phyloP scores from a whole-genome alignment of 2,797 vertebrate genomes.

The Hapalemur alaotrensis region DNA sequence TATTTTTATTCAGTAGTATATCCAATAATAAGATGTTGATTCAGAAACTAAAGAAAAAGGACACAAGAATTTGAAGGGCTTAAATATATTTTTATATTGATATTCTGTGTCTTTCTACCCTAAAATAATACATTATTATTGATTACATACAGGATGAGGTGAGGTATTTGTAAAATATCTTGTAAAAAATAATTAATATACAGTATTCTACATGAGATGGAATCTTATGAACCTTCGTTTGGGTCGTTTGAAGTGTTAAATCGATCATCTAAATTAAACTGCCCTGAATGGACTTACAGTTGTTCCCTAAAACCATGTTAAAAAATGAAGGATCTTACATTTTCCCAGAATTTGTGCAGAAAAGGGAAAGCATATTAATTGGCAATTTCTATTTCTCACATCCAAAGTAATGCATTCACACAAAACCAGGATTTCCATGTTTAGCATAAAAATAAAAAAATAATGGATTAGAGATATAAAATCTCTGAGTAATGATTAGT shows the following conservation, averaged over 20 bases:
- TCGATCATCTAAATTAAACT: slow-evolving; percentile 58
- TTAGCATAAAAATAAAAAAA: slow-evolving; percentile 50
- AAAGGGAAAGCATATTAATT: slow-evolving; percentile 59
- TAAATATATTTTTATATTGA: slow-evolving; percentile 79
- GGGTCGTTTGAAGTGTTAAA: slow-evolving; percentile 68
- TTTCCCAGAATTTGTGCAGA: slow-evolving; percentile 54
- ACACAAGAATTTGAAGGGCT: slow-evolving; percentile 76
- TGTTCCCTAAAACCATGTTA: slow-evolving; percentile 62
- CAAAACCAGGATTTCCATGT: slow-evolving; percentile 24
- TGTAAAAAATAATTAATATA: slow-evolving; percentile 78
- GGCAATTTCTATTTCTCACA: slow-evolving; percentile 60
- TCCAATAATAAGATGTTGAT: slow-evolving; percentile 32
- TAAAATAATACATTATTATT: slow-evolving; percentile 76
- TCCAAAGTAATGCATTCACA: slow-evolving; percentile 58
- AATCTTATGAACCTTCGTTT: slow-evolving; percentile 32
- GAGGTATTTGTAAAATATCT: slow-evolving; percentile 79
- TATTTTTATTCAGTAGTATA: slow-evolving; percentile 38
- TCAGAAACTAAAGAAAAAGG: slow-evolving; percentile 76
- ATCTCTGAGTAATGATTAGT: slow-evolving; percentile 30
- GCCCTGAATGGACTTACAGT: slow-evolving; percentile 62
- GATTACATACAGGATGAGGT: slow-evolving; percentile 76
- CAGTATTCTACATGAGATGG: slow-evolving; percentile 78
- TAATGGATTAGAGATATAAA: slow-evolving; percentile 53
- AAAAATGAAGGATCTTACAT: slow-evolving; percentile 58
- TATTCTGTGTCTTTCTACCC: slow-evolving; percentile 76